Base-by-base conservation (phyloP, 2,888 invertebrate genomes). In the Erynnis tages region DNA sequence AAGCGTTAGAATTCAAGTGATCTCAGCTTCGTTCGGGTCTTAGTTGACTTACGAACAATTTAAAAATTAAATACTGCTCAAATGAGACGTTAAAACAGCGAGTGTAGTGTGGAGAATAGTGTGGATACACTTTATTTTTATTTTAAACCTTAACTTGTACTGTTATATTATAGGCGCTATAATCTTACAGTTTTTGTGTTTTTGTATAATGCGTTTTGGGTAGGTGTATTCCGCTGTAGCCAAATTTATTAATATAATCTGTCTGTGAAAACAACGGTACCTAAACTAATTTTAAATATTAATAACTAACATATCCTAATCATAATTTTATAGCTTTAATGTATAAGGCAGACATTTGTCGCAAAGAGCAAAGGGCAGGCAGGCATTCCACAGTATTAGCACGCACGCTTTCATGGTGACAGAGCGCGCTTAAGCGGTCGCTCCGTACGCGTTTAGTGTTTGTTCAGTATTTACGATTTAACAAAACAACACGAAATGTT, bases 1-100 rank as follows among this genome's bases (percentile, higher is more conserved):
- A 89, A 89, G 89, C 88, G 89, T 89, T 88, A 88, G 87, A 86
- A 88, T 87, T 89, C 86, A 88, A 89, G 89, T 88, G 88, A 88
- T 89, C 86, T 82, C 71, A 70, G 73, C 80, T 76, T 67, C 74
- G 77, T 73, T 78, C 72, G 71, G 81, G 63, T 73, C 76, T 78
- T 72, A 79, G 87, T 87, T 86, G 83, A 86, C 88, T 78, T 78
- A 85, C 74, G 83, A 76, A 81, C 82, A 75, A 82, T 87, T 89
- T 82, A 79, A 84, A 87, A 85, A 85, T 82, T 86, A 84, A 87
- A 89, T 82, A 86, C 76, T 63, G 66, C 73, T 79, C 73, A 80
- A 87, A 81, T 85, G 81, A 85, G 79, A 74, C 76, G 82, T 82
- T 78, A 81, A 80, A 77, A 77, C 73, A 70, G 64, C 69, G 71